These are phyloP conservation scores for Lydus trimaculatus DNA, from an alignment of 2,888 invertebrate genomes.

Conservation along the genomic window DNA sequence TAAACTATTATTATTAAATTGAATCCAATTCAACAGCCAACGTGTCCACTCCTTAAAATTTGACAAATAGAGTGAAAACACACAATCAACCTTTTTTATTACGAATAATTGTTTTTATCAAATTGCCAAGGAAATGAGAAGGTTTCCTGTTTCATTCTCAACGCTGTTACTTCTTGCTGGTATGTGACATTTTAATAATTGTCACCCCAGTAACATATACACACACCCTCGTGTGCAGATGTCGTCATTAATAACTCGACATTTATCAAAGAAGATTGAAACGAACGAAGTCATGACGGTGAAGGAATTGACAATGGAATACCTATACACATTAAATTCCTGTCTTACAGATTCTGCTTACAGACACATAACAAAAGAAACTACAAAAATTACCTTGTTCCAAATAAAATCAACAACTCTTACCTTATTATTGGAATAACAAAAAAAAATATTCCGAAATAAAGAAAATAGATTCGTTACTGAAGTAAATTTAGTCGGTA, in stretches of 20 bases:
- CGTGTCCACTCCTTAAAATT: too few species aligned
- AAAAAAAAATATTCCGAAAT: too few species aligned
- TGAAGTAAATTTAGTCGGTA: too few species aligned
- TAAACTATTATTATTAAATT: background rate
- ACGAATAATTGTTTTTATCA: background rate
- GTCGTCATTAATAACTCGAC: background rate
- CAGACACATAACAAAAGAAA: too few species aligned
- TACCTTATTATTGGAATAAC: too few species aligned
- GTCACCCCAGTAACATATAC: background rate
- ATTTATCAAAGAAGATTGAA: background rate
- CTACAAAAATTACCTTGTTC: too few species aligned
- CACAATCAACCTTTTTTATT: too few species aligned
- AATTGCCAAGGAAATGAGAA: background rate
- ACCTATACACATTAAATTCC: too few species aligned
- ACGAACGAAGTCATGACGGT: background rate
- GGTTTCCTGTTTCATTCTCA: background rate
- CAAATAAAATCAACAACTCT: too few species aligned
- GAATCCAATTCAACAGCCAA: background rate
- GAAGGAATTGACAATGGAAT: background rate
- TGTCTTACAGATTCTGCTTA: background rate
- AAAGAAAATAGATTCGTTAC: too few species aligned
- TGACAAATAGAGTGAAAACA: too few species aligned
- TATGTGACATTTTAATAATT: background rate
- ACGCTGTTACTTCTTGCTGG: background rate
- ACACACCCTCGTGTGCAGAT: too few species aligned